Evolutionary conservation across 2,113 vertebrate genomes (phyloP), one percentile per base, ranked within the genome.

Genomic region (Gadus chalcogrammus): DNA sequence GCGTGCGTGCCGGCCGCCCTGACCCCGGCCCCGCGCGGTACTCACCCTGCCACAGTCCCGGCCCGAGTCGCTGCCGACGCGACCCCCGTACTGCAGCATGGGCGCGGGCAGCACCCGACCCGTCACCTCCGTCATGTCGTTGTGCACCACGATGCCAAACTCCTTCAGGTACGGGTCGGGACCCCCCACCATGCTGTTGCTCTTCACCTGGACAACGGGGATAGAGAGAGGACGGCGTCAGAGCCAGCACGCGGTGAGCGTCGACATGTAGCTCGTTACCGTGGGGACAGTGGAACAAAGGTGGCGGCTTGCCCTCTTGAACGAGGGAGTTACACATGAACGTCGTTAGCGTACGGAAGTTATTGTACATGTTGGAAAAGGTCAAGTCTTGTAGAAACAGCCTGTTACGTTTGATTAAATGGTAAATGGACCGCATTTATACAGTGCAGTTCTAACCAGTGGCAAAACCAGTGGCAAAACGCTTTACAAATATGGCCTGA

Each of bases 61-160:
- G 67, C 92, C 91, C 64, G 91, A 92, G 87, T 93, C 92, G 31
- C 89, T 88, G 85, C 96, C 96, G 92, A 99, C 96, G 90, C 97
- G 94, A 91, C 97, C 97, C 91, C 97, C 97, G 22, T 99, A 99
- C 62, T 99, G 97, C 66, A 99, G 92, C 97, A 99, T 98, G 42
- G 97, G 97, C 7, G 97, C 97, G 79, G 97, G 97, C 84, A 99
- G 92, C 62, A 99, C 97, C 82, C 97, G 94, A 69, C 97, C 97
- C 1, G 95, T 98, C 73, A 99, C 90, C 74, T 99, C 97, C 0
- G 97, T 99, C 97, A 99, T 99, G 87, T 99, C 97, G 0, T 98
- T 99, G 83, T 99, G 97, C 61, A 99, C 97, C 59, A 98, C 95
- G 52, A 99, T 98, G 65, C 96, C 97, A 84, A 99, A 99, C 82